phyloP scores from a whole-genome alignment of 2,888 invertebrate species.

The Frankliniella intonsa region DNA sequence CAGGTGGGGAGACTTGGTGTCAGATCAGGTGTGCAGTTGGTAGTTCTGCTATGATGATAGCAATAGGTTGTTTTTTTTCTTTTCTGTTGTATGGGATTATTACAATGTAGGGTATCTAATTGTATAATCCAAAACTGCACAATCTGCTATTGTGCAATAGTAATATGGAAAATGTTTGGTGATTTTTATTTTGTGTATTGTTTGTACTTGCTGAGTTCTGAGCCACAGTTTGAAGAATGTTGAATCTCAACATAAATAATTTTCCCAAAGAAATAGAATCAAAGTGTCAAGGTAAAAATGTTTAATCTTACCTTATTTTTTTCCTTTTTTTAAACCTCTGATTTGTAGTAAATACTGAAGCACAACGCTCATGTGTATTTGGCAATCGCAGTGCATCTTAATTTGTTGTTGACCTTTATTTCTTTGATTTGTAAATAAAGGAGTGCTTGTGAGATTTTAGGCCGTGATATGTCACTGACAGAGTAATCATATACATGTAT shows the following conservation, averaged over 20 bases:
- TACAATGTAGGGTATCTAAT: neutral
- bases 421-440: neutral
- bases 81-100: neutral
- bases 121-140: conserved; percentile 1
- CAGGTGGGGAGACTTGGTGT: neutral
- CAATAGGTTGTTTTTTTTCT: neutral
- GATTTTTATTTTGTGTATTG: conserved; percentile 17
- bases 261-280: conserved; percentile 25
- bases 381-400: neutral
- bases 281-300: conserved; percentile 1
- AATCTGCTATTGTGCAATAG: neutral
- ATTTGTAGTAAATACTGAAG: neutral
- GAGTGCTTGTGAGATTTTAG: conserved; percentile 17
- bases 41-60: neutral
- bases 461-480: conserved; percentile 8
- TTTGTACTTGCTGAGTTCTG: neutral
- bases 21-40: neutral
- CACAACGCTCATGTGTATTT: conserved; percentile 13
- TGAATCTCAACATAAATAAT: conserved; percentile 11
- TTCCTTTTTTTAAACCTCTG: neutral
- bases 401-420: neutral
- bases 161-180: neutral
- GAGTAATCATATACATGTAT: neutral
- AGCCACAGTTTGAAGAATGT: conserved; percentile 1
- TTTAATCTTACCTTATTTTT: neutral